phyloP scores from a whole-genome alignment of 2,113 vertebrate species.

The Leucoraja erinaceus region DNA sequence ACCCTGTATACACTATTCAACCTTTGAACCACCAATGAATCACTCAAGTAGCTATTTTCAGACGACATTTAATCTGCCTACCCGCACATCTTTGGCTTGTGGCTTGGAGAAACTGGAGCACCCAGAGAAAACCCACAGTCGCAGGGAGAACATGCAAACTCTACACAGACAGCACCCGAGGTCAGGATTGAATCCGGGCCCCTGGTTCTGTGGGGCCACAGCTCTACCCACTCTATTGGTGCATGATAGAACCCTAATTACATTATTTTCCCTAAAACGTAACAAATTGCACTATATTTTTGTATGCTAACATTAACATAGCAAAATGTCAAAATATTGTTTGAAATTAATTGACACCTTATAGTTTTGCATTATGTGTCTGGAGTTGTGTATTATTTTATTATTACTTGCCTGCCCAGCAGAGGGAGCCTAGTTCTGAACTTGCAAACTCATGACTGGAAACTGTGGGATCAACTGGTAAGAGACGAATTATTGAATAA shows the following conservation, averaged over 20 bases:
- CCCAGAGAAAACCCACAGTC: too few relatives aligned
- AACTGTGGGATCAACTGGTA: background rate
- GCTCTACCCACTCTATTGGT: too few relatives aligned
- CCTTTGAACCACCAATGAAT: too few relatives aligned
- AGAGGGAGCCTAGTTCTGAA: conserved; percentile 23
- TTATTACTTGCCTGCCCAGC: background rate
- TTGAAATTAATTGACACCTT: background rate
- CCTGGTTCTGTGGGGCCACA: too few relatives aligned
- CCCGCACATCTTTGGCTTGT: too few relatives aligned
- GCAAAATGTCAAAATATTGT: background rate
- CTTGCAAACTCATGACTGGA: background rate
- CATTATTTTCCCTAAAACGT: background rate
- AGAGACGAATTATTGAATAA: background rate
- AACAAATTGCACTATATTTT: background rate
- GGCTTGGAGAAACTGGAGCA: too few relatives aligned
- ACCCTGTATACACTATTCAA: too few relatives aligned
- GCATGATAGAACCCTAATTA: background rate
- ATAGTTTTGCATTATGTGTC: background rate
- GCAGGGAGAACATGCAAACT: too few relatives aligned
- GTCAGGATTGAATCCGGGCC: too few relatives aligned
- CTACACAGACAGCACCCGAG: too few relatives aligned
- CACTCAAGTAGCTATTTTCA: too few relatives aligned
- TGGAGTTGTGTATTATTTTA: background rate
- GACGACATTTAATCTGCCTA: too few relatives aligned
- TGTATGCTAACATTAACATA: background rate